Evolutionary conservation across 1,140 invertebrate genomes (phyloP).

Genomic region (Mactra quadrangularis): DNA sequence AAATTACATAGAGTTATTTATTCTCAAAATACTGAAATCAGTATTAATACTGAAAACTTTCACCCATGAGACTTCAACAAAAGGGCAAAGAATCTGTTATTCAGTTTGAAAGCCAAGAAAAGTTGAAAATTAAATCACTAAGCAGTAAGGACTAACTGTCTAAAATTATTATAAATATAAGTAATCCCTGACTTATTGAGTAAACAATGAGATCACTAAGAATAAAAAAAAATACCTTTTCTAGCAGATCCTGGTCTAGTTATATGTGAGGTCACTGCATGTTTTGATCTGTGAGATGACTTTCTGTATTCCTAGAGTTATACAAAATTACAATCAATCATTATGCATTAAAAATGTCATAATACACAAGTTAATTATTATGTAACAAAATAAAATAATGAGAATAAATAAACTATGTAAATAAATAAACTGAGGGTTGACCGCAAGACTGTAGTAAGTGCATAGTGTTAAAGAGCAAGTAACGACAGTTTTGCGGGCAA

Average conservation of each 20-base stretch:
- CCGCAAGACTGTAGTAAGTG: too few species aligned
- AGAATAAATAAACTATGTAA: background rate
- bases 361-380: background rate
- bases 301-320: slow-evolving; percentile 72
- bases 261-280: slow-evolving; percentile 72
- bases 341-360: background rate
- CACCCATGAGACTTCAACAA: too few species aligned
- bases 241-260: slow-evolving; percentile 63
- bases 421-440: too few species aligned
- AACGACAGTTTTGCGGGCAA: too few species aligned
- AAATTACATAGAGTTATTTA: too few species aligned
- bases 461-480: too few species aligned
- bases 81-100: too few species aligned
- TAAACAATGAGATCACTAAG: background rate
- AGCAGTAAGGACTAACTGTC: background rate
- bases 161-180: background rate
- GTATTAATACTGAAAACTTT: too few species aligned
- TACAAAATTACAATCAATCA: background rate
- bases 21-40: too few species aligned
- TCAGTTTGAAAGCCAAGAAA: background rate
- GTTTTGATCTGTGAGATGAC: slow-evolving; percentile 76
- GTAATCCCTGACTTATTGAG: too few species aligned
- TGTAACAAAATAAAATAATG: background rate
- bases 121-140: background rate
- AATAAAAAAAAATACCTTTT: slow-evolving; percentile 65